A percentile compares a stretch with the other conserved stretches of the same genome.
Conservation (phyloP, 2,888 invertebrate genomes). For the Tricholauxania praeusta region DNA sequence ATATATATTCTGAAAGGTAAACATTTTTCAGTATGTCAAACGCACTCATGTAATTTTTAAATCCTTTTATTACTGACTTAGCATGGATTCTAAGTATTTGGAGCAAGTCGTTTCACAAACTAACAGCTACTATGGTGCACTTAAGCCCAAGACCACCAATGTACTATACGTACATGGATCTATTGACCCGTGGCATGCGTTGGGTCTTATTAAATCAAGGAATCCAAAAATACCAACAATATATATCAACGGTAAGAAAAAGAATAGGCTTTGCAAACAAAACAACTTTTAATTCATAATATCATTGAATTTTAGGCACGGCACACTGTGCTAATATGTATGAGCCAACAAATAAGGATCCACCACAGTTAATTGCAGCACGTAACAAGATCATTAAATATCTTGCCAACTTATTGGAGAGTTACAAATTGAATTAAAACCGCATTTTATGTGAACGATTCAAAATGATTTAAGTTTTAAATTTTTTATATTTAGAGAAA, state of each 20-base stretch:
- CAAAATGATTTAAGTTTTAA: too few species aligned
- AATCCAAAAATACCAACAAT: slow-evolving; percentile 75
- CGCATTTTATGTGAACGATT: too few species aligned
- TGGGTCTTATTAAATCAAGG: slow-evolving; percentile 76
- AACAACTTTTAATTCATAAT: neutral
- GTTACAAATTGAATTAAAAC: slow-evolving; percentile 15
- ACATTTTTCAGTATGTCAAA: neutral
- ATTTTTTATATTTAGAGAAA: neutral
- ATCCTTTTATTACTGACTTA: slow-evolving; percentile 50
- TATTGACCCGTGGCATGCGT: slow-evolving; percentile 89
- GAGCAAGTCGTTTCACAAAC: slow-evolving; percentile 76
- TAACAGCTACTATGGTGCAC: slow-evolving; percentile 84
- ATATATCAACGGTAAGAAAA: slow-evolving; percentile 76
- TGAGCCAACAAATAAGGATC: slow-evolving; percentile 77
- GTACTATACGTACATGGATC: slow-evolving; percentile 90
- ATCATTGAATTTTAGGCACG: slow-evolving; percentile 75
- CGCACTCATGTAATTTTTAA: neutral
- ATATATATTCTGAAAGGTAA: slow-evolving; percentile 83
- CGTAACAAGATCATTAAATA: slow-evolving; percentile 72
- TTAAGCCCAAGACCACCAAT: slow-evolving; percentile 76
- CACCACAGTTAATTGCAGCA: slow-evolving; percentile 76
- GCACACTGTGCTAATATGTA: slow-evolving; percentile 97
- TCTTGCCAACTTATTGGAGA: slow-evolving; percentile 48
- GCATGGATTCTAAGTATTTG: slow-evolving; percentile 75
- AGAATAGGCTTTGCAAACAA: neutral